A percentile compares a stretch with the other conserved stretches of the same genome.
Evolutionary conservation across 2,113 vertebrate species (phyloP).

Genomic region (Ginglymostoma cirratum): DNA sequence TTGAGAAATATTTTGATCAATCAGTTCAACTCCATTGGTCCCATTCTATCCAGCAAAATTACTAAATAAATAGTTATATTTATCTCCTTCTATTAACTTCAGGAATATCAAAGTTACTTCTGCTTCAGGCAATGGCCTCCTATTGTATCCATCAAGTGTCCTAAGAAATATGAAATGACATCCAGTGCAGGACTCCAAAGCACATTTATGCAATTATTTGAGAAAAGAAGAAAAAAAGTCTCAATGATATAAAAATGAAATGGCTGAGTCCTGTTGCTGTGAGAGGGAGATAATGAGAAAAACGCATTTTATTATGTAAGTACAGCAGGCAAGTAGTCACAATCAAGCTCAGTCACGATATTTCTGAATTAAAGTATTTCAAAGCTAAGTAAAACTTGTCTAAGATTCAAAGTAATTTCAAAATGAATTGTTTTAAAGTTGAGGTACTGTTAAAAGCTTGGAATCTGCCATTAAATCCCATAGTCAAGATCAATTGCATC

Average conservation of each 20-base stretch:
- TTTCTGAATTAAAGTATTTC: neutral
- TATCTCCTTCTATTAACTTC: slow-evolving; percentile 21
- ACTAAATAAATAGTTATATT: neutral
- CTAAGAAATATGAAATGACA: neutral
- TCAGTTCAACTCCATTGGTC: neutral
- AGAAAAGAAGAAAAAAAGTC: neutral
- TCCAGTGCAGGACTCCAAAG: neutral
- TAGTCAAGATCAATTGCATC: neutral
- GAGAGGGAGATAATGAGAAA: neutral
- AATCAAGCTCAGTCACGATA: neutral
- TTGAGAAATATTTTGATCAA: neutral
- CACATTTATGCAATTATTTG: neutral
- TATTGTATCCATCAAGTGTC: neutral
- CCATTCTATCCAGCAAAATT: neutral
- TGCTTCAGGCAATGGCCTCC: neutral
- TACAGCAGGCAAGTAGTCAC: neutral
- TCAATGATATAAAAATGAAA: neutral
- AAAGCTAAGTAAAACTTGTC: neutral
- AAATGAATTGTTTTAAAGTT: neutral
- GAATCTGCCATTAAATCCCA: too few species aligned
- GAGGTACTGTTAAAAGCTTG: neutral
- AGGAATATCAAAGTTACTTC: neutral
- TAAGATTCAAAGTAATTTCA: neutral
- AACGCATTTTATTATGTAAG: neutral
- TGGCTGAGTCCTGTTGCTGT: neutral